Evolutionary conservation across 2,888 invertebrate genomes (phyloP).

Genomic region (Hirtodrosophila alboralis): DNA sequence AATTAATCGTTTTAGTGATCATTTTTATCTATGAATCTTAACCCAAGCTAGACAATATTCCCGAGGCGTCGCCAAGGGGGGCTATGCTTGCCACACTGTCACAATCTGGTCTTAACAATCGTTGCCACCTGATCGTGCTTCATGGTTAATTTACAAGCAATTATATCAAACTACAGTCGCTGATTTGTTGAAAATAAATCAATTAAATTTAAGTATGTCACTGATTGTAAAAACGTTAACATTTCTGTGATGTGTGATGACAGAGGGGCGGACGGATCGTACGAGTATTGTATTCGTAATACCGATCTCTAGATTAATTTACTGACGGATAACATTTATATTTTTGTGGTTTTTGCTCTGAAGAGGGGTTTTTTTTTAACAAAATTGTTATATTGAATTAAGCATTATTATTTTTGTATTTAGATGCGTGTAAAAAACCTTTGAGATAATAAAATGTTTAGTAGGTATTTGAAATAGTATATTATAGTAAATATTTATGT

Average conservation of each 20-base stretch:
- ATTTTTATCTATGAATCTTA: conserved; percentile 8
- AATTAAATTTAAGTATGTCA: conserved; percentile 75
- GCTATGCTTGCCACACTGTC: conserved; percentile 4
- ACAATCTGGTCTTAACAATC: conserved; percentile 26
- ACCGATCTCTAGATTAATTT: conserved; percentile 38
- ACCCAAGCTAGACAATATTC: not conserved
- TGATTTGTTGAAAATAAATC: conserved; percentile 79
- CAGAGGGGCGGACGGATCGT: not conserved
- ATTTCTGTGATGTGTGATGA: not conserved
- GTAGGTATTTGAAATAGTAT: no score
- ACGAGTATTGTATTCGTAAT: conserved; percentile 8
- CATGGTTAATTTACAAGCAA: conserved; percentile 77
- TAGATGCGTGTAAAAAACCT: no score
- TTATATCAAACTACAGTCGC: conserved; percentile 76
- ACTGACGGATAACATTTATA: conserved; percentile 27
- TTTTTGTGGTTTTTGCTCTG: conserved; percentile 12
- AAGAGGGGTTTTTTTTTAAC: not conserved
- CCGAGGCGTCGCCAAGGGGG: conserved; percentile 2
- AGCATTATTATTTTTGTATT: no score
- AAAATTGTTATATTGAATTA: no score
- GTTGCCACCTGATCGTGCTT: conserved; percentile 35
- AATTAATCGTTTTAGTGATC: not conserved
- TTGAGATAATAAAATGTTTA: no score
- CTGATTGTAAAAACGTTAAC: conserved; percentile 53
- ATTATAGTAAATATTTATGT: no score